A percentile compares a stretch with the other conserved stretches of the same genome.
phyloP scores from a whole-genome alignment of 2,113 vertebrate genomes.

The Alectura lathami region DNA sequence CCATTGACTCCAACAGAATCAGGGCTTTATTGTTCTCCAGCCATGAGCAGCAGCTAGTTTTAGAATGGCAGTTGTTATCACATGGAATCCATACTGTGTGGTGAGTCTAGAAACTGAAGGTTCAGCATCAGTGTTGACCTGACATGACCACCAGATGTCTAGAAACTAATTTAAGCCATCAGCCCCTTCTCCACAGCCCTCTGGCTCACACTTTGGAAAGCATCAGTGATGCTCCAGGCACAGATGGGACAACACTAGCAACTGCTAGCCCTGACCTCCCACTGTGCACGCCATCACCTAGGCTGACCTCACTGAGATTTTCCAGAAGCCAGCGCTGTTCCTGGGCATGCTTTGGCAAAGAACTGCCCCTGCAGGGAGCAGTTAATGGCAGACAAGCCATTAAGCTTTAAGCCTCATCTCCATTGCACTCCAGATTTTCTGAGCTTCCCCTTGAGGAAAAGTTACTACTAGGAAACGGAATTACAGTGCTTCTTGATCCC shows the following conservation, averaged over 20 bases:
- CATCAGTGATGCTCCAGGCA: not conserved
- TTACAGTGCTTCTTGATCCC: not conserved
- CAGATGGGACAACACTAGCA: not conserved
- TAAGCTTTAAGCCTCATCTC: not conserved
- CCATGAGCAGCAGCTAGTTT: not conserved
- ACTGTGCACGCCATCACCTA: not conserved
- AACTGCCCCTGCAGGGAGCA: not conserved
- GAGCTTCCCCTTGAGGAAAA: not conserved
- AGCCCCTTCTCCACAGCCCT: not conserved
- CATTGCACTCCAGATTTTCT: not conserved
- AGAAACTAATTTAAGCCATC: not conserved
- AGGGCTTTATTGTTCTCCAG: not conserved
- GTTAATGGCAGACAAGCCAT: not conserved
- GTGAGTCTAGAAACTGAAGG: not conserved
- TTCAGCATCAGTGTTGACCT: not conserved
- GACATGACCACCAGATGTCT: not conserved
- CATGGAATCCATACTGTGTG: not conserved
- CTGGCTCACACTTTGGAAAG: not conserved
- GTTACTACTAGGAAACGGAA: not conserved
- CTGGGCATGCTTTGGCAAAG: not conserved
- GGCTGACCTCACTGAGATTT: not conserved
- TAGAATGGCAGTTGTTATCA: not conserved
- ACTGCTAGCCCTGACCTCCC: not conserved
- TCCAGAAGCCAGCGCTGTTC: not conserved
- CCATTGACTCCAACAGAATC: not conserved